A percentile compares a stretch with the other conserved stretches of the same genome.
These are phyloP conservation scores for Upupa epops DNA, from an alignment of 2,113 vertebrate genomes.

Conservation along the genomic window DNA sequence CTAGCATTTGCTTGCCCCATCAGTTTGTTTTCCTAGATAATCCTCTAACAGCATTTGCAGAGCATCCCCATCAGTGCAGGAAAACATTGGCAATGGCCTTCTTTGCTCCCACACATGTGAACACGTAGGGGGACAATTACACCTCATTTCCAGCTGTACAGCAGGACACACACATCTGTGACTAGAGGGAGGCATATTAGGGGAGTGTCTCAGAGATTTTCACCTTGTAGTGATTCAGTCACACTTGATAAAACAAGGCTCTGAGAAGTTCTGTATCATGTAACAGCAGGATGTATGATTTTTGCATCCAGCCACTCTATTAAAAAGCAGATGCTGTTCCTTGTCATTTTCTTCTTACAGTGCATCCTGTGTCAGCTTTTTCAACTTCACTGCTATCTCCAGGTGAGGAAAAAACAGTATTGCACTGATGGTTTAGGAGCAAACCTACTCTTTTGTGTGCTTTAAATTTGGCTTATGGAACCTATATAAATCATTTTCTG, in stretches of 20 bases:
- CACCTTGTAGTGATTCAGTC: neutral
- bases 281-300: neutral
- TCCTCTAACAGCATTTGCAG: fast-evolving
- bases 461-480: neutral
- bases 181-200: neutral
- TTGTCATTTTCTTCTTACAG: neutral
- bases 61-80: neutral
- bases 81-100: fast-evolving
- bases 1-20: neutral
- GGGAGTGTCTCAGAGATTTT: neutral
- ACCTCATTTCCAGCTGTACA: neutral
- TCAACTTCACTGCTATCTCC: neutral
- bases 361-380: neutral
- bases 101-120: fast-evolving
- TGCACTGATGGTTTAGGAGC: neutral
- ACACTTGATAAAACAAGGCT: neutral
- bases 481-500: neutral
- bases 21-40: neutral
- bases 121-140: fast-evolving
- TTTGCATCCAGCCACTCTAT: neutral
- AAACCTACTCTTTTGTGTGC: neutral
- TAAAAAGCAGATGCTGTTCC: neutral
- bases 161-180: neutral
- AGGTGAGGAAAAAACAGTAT: neutral
- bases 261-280: neutral